Evolutionary conservation across 2,888 invertebrate genomes (phyloP), one percentile per base, ranked within the genome.

Genomic region (Anoncus sp.): DNA sequence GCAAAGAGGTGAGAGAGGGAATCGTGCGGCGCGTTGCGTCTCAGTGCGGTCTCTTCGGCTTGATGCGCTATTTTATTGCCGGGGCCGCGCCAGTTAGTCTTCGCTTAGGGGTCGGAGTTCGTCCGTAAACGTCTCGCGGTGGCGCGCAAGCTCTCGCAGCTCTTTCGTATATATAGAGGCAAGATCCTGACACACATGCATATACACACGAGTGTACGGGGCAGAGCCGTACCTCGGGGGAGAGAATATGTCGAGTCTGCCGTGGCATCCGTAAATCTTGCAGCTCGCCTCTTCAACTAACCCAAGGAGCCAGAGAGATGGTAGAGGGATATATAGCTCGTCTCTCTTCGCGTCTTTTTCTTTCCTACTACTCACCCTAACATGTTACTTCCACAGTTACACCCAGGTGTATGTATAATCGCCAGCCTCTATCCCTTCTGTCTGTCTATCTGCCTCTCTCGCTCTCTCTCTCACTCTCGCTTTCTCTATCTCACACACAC

Each of bases 81-180:
- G 76, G 60, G 80, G 83, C 84, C 80, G 84, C 84, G 84, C 84
- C 85, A 86, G 87, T 87, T 87, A 87, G 86, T 87, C 86, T 87
- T 86, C 85, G 84, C 85, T 85, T 82, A 84, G 84, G 83, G 87
- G 86, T 85, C 83, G 86, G 86, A 86, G 85, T 86, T 85, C 84
- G 85, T 85, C 83, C 86, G 86, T 86, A 86, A 87, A 85, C 84
- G 87, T 87, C 87, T 86, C 83, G 86, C 85, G 84, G 84, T 84
- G 85, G 81, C 77, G 77, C 77, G 77, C 74, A 77, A 38, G 31
- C 55, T 24, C 84, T 86, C 82, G 79, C 79, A 79, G 83, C 79
- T 79, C 79, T 7, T 35, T 79, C 83, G 82, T 85, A 85, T 84
- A 84, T 85, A 83, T 84, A 76, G 67, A 69, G 74, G 75, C 77